Evolutionary conservation across 2,113 vertebrate species (phyloP).

Genomic region (Oreocharis arfaki): DNA sequence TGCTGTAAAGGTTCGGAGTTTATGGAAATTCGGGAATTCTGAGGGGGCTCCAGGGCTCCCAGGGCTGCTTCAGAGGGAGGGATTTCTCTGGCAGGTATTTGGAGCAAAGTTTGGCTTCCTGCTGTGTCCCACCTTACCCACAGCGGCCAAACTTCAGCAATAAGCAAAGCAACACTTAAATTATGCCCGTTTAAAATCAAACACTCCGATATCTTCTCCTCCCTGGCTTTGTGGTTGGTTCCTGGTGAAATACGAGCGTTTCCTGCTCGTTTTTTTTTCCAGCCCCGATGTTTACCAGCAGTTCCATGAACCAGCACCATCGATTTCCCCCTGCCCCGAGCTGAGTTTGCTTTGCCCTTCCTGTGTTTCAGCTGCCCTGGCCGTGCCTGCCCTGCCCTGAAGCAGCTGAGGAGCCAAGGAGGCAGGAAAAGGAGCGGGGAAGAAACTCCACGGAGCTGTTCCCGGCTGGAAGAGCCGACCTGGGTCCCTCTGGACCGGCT

Average conservation of each 20-base stretch:
- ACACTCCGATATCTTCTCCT: neutral
- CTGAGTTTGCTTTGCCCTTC: neutral
- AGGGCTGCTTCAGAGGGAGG: neutral
- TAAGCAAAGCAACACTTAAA: neutral
- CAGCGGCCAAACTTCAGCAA: neutral
- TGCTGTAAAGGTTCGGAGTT: neutral
- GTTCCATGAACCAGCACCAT: rapidly evolving
- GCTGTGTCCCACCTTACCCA: neutral
- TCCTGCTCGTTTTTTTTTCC: neutral
- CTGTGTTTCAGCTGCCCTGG: neutral
- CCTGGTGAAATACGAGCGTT: neutral
- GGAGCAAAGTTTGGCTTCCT: neutral
- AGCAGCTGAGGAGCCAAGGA: neutral
- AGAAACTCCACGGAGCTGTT: neutral
- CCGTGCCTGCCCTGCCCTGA: neutral
- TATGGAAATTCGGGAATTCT: neutral
- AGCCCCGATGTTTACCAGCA: neutral
- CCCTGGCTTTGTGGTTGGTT: neutral
- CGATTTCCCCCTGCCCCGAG: neutral
- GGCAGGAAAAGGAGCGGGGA: neutral
- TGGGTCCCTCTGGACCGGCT: neutral
- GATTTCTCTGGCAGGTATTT: neutral
- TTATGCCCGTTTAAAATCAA: neutral
- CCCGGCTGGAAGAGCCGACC: neutral
- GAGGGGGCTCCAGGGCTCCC: neutral